A percentile compares a stretch with the other conserved stretches of the same genome.
Evolutionary conservation across 2,113 vertebrate species (phyloP).

Genomic region (Hipposideros armiger): DNA sequence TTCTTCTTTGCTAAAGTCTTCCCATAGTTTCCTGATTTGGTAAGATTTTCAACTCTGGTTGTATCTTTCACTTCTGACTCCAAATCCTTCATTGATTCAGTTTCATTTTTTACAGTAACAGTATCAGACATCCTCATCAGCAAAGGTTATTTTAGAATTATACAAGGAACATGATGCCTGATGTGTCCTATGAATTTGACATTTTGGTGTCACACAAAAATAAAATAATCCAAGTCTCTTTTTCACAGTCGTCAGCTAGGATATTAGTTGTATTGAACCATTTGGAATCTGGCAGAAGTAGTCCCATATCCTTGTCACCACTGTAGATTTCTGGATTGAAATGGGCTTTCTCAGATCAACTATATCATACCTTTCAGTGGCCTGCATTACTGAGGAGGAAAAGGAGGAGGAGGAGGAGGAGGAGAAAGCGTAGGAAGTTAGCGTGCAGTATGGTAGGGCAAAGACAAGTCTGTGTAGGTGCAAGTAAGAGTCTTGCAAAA

Average conservation of each 20-base stretch:
- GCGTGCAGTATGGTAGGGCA: no score
- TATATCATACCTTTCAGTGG: constrained; percentile 92
- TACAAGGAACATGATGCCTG: constrained; percentile 93
- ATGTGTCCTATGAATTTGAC: constrained; percentile 86
- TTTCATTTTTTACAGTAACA: constrained; percentile 92
- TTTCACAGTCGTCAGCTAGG: constrained; percentile 91
- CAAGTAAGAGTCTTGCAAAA: no score
- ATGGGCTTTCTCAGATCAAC: constrained; percentile 88
- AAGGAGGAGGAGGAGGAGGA: no score
- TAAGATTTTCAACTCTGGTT: constrained; percentile 88
- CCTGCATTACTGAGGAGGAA: constrained; percentile 81
- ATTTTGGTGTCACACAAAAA: constrained; percentile 89
- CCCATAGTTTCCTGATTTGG: constrained; percentile 90
- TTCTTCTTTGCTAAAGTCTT: constrained; percentile 90
- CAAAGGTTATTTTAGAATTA: constrained; percentile 93
- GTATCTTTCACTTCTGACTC: constrained; percentile 89
- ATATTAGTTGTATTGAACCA: constrained; percentile 92
- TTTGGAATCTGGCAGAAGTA: constrained; percentile 91
- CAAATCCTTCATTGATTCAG: constrained; percentile 93
- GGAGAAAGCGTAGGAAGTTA: no score
- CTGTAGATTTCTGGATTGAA: constrained; percentile 90
- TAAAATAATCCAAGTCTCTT: constrained; percentile 89
- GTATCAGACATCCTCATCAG: constrained; percentile 99
- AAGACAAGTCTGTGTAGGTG: no score
- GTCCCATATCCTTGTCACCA: constrained; percentile 97